Evolutionary conservation across 2,888 invertebrate species (phyloP), one percentile per base, ranked within the genome.

Genomic region (Dynastes hyllus): DNA sequence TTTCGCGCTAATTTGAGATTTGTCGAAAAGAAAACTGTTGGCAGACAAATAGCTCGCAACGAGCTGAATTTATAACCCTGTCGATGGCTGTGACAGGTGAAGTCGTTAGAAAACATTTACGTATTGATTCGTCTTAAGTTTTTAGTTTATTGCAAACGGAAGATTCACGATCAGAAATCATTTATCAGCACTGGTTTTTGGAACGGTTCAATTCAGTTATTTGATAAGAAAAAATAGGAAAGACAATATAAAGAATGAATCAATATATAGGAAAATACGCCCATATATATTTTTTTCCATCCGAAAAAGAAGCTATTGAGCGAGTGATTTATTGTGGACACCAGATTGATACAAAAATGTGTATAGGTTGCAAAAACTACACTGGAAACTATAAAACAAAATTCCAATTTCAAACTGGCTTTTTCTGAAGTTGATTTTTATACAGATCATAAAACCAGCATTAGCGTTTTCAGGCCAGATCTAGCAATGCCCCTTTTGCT

Each of bases 41-140:
- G 79, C 79, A 79, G 80, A 81, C 79, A 80, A 81, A 81, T 79
- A 78, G 78, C 71, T 71, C 63, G 40, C 75, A 79, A 80, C 78
- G 73, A 80, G 66, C 40, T 45, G 67, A 75, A 79, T 81, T 80
- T 80, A 81, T 79, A 78, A 79, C 73, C 77, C 63, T 80, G 81
- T 80, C 81, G 80, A 79, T 81, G 81, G 78, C 63, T 67, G 78
- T 81, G 81, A 81, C 81, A 81, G 78, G 80, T 80, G 80, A 80
- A 80, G 80, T 81, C 81, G 81, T 81, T 81, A 81, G 77, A 79
- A 80, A 78, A 76, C 76, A 67, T 76, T 76, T 76, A 76, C 55
- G 66, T 66, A 66, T 76, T 76, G 76, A 76, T 63, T 76, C 67
- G 53, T 67, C 37, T 67, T 67, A 55, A 66, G 67, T 55, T 67